Conservation (phyloP, 2,888 invertebrate genomes). For the Mythimna ferrago region DNA sequence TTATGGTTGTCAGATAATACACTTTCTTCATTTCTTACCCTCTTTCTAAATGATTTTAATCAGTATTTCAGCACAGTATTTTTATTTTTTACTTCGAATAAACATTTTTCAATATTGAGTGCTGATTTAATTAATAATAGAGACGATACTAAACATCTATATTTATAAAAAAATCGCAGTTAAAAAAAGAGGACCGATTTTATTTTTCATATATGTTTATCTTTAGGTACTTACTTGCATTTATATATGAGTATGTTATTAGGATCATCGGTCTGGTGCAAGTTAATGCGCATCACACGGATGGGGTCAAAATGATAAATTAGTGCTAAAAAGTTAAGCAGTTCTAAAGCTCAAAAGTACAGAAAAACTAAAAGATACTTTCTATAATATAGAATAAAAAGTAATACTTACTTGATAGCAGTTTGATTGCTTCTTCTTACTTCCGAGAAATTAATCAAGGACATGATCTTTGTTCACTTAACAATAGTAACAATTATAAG, state of each 20-base stretch:
- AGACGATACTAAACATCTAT: no score
- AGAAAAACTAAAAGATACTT: slow-evolving; percentile 36
- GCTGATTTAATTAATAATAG: no score
- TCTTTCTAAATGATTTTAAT: no score
- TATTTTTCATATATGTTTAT: neutral
- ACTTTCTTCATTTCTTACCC: neutral
- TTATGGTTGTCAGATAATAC: neutral
- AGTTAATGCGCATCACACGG: slow-evolving; percentile 55
- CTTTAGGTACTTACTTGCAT: slow-evolving; percentile 2
- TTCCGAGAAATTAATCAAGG: neutral
- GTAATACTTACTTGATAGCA: slow-evolving; percentile 38
- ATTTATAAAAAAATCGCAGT: no score
- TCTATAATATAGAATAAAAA: slow-evolving; percentile 15
- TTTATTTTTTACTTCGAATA: no score
- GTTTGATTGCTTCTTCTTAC: neutral
- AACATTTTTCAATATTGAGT: no score
- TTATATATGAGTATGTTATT: slow-evolving; percentile 26
- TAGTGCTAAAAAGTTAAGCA: slow-evolving; percentile 56
- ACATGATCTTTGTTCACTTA: neutral
- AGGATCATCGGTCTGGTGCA: slow-evolving; percentile 47
- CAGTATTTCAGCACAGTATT: no score
- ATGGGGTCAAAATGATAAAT: slow-evolving; percentile 57
- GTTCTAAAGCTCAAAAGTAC: slow-evolving; percentile 51
- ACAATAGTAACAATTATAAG: neutral
- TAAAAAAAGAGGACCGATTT: neutral